Evolutionary conservation across 37 sponge, comb jelly and placozoan genomes (phyloP), one percentile per base, ranked within the genome.

Genomic region (Beroe ovata): DNA sequence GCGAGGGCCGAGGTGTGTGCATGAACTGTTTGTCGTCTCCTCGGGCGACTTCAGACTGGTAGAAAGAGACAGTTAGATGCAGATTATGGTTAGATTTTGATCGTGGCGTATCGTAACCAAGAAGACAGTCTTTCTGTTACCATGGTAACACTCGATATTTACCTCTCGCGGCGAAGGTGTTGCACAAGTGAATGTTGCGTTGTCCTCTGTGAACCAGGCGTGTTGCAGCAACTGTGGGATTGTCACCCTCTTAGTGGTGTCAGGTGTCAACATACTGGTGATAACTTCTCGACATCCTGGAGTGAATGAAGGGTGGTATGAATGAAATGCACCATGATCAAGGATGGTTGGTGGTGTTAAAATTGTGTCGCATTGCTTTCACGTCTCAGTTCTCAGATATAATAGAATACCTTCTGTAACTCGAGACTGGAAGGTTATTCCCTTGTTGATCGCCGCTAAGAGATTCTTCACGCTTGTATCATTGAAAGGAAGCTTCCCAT

Each of bases 401-500:
- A 58, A 58, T 18, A 58, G 11, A 62, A 16, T 62, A 77, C 84
- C 69, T 0, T 89, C 91, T 18, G 91, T 72, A 0, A 93, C 69
- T 0, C 89, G 36, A 14, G 63, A 42, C 11, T 93, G 92, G 64
- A 94, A 92, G 14, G 47, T 37, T n/a, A 94, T 40, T 0, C 84
- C 64, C 19, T 64, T 89, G 32, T 89, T 66, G 14, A 95, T 92
- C 0, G 94, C 92, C 22, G 90, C 33, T 40, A 95, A 66, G 20
- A 95, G 90, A n/a, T 89, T 90, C 64, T 93, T 94, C 18, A 93
- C 90, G 38, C 94, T 91, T 11, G 91, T 88, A 41, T 96, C 97
- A 29, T 93, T 95, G 92, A 95, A 95, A 0, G 96, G 96, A 0
- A 95, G 93, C 38, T 88, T 77, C 0, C 96, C 96, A 26, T 64